Evolutionary conservation across 1,140 invertebrate species (phyloP).

Genomic region (Battus philenor): DNA sequence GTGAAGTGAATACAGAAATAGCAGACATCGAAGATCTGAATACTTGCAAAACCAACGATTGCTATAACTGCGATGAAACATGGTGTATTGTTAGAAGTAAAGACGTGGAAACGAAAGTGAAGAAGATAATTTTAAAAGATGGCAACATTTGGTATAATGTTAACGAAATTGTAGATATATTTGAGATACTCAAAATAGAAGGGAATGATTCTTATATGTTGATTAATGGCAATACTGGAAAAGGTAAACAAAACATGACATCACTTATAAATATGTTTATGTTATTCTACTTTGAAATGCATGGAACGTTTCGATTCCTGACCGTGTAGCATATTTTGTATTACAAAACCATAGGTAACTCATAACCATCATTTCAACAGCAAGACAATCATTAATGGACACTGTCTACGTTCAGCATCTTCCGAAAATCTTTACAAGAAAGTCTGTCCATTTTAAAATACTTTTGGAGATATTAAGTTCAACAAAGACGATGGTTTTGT

Average conservation of each 20-base stretch:
- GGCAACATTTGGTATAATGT: slow-evolving; percentile 51
- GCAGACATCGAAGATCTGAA: slow-evolving; percentile 51
- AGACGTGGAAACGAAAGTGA: slow-evolving; percentile 24
- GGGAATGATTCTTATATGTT: slow-evolving; percentile 69
- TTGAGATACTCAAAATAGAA: slow-evolving; percentile 40
- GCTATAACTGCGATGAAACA: slow-evolving; percentile 30
- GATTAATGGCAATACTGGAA: slow-evolving; percentile 76
- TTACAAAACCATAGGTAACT: no score
- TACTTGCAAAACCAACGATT: slow-evolving; percentile 24
- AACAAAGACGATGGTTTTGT: no score
- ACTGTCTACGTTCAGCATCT: no score
- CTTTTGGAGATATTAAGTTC: no score
- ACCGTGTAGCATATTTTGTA: no score
- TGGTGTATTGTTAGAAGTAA: slow-evolving; percentile 48
- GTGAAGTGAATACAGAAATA: slow-evolving; percentile 60
- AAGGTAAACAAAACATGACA: slow-evolving; percentile 46
- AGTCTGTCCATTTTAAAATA: no score
- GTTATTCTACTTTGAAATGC: no score
- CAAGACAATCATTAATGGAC: slow-evolving; percentile 2
- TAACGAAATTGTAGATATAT: slow-evolving; percentile 43
- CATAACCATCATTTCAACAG: no score
- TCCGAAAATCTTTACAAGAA: no score
- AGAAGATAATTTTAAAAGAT: slow-evolving; percentile 49
- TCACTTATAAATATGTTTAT: no score
- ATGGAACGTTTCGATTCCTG: no score